A percentile compares a stretch with the other conserved stretches of the same genome.
phyloP scores from a whole-genome alignment of 2,113 vertebrate species.

The Pelodiscus sinensis region DNA sequence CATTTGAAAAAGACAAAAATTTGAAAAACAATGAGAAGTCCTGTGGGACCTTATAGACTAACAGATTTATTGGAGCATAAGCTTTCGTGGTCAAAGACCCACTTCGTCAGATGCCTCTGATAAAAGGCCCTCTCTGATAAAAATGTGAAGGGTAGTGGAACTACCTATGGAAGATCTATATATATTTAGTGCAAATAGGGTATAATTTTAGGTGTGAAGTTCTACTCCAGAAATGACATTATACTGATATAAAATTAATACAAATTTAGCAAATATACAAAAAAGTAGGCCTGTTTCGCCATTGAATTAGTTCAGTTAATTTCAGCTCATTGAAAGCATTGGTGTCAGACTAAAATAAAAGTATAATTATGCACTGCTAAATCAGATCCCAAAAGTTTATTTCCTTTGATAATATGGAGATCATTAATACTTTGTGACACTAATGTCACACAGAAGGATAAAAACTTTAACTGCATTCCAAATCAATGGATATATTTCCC shows the following conservation, averaged over 20 bases:
- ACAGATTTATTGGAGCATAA: too few relatives aligned
- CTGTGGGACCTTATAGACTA: too few relatives aligned
- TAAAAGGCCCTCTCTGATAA: too few relatives aligned
- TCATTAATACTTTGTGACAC: neutral
- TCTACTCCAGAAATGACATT: neutral
- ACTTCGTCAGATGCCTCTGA: too few relatives aligned
- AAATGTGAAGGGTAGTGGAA: constrained; percentile 28
- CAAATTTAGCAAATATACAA: neutral
- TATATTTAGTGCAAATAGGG: neutral
- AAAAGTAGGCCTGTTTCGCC: neutral
- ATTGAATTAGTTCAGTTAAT: neutral
- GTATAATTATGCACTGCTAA: neutral
- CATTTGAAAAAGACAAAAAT: neutral
- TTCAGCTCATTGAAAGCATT: neutral
- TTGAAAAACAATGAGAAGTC: too few relatives aligned
- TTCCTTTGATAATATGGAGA: neutral
- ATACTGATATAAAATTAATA: neutral
- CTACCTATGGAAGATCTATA: constrained; percentile 27
- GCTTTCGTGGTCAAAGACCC: too few relatives aligned
- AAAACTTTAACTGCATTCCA: neutral
- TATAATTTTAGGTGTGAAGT: neutral
- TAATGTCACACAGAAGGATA: neutral
- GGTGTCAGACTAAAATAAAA: neutral
- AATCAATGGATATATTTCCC: rapidly evolving
- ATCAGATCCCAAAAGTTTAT: neutral